Evolutionary conservation across 2,888 invertebrate genomes (phyloP).

Genomic region (Drosophila tanythrix): DNA sequence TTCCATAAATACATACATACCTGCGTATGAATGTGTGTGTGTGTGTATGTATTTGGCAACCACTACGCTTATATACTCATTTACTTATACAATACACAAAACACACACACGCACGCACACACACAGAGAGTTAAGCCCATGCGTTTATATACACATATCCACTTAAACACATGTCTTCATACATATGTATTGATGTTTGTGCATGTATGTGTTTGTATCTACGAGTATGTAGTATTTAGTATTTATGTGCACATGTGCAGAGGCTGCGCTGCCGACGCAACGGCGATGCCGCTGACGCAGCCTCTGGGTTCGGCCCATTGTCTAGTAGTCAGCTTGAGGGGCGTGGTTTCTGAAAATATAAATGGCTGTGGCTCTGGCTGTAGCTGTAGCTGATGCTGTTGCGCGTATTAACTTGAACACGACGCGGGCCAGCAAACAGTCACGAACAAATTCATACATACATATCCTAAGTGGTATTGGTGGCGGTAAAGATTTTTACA

Average conservation of each 20-base stretch:
- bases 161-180: conserved; percentile 16
- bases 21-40: neutral
- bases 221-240: conserved; percentile 17
- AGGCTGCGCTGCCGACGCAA: conserved; percentile 67
- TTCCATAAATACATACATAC: conserved; percentile 38
- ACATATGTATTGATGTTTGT: conserved; percentile 13
- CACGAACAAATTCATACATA: conserved; percentile 27
- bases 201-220: conserved; percentile 15
- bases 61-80: conserved; percentile 49
- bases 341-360: conserved; percentile 84
- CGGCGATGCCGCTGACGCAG: conserved; percentile 69
- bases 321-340: conserved; percentile 77
- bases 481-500: conserved; percentile 37
- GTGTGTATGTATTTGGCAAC: conserved; percentile 44
- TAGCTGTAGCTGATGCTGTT: conserved; percentile 60
- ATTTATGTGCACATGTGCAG: conserved; percentile 51
- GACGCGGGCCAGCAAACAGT: conserved; percentile 41
- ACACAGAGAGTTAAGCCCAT: conserved; percentile 21
- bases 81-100: conserved; percentile 26
- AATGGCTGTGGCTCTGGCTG: conserved; percentile 75
- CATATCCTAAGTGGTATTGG: conserved; percentile 68
- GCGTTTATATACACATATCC: conserved; percentile 9
- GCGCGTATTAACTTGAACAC: conserved; percentile 46
- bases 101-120: conserved; percentile 17
- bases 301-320: conserved; percentile 81